Percentiles rank a stretch among this genome's conserved stretches.
Evolutionary conservation across 2,797 vertebrate species (phyloP).

Genomic region (Sebastes nivosus): DNA sequence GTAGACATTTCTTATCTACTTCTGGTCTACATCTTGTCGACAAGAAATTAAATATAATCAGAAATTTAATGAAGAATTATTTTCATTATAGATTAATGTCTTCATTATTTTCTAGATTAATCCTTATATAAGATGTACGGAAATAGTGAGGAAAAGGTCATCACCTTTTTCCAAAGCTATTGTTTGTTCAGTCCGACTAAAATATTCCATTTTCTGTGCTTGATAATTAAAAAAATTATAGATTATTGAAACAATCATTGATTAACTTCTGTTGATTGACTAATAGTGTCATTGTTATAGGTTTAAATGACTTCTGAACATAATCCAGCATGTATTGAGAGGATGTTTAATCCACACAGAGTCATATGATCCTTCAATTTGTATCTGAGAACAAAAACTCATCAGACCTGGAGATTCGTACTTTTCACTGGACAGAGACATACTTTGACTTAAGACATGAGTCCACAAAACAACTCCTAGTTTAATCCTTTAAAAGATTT

Average conservation of each 20-base stretch:
- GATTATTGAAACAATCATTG: not conserved
- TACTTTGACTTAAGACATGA: not conserved
- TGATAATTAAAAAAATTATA: not conserved
- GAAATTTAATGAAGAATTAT: not conserved
- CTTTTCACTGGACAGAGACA: not conserved
- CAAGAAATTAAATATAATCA: no score
- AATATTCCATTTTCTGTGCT: not conserved
- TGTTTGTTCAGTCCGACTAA: not conserved
- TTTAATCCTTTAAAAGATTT: not conserved
- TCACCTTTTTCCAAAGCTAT: not conserved
- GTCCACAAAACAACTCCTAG: not conserved
- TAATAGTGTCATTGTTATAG: not conserved
- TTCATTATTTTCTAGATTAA: no score
- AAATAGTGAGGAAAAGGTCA: not conserved
- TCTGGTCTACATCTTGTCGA: no score
- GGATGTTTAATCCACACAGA: not conserved
- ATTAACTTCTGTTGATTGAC: not conserved
- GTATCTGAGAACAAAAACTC: not conserved
- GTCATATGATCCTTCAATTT: not conserved
- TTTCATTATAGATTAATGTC: not conserved
- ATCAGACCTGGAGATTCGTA: not conserved
- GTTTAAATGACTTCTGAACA: not conserved
- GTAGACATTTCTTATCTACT: no score
- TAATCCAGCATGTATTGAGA: not conserved
- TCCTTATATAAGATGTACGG: accelerated